Conservation (phyloP, 1,140 invertebrate genomes). For the Aphidius ervi region DNA sequence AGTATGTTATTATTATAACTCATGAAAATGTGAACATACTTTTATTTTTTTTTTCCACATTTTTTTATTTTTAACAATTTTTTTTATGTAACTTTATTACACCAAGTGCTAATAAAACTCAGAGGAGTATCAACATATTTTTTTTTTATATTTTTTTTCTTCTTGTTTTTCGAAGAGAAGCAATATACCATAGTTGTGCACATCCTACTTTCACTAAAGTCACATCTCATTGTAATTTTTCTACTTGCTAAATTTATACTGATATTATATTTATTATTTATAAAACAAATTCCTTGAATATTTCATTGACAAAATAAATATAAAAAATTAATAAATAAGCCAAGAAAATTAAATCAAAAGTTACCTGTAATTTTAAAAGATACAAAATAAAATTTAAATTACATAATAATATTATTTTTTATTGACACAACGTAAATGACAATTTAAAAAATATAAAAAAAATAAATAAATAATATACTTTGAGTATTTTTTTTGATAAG, state of each 20-base stretch:
- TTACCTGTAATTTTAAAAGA: too few species aligned
- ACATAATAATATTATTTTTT: too few species aligned
- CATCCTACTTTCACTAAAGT: conserved; percentile 12
- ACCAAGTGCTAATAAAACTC: conserved; percentile 11
- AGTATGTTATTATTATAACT: background rate
- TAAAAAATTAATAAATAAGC: too few species aligned
- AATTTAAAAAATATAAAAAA: too few species aligned
- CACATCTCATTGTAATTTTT: conserved; percentile 11
- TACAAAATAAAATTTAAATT: too few species aligned
- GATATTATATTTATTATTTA: conserved; percentile 1
- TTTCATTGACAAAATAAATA: too few species aligned
- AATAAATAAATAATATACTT: too few species aligned
- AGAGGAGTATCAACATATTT: background rate
- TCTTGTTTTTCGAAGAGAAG: background rate
- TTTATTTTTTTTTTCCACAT: too few species aligned
- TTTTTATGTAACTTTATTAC: conserved; percentile 10
- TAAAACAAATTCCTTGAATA: too few species aligned
- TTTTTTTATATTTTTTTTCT: background rate
- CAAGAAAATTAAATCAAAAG: too few species aligned
- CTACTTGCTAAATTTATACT: background rate
- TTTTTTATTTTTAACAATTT: background rate
- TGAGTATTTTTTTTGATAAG: background rate
- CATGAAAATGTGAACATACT: too few species aligned
- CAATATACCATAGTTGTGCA: background rate
- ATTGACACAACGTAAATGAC: too few species aligned